Evolutionary conservation across 2,113 vertebrate genomes (phyloP).

Genomic region (Clupea harengus): DNA sequence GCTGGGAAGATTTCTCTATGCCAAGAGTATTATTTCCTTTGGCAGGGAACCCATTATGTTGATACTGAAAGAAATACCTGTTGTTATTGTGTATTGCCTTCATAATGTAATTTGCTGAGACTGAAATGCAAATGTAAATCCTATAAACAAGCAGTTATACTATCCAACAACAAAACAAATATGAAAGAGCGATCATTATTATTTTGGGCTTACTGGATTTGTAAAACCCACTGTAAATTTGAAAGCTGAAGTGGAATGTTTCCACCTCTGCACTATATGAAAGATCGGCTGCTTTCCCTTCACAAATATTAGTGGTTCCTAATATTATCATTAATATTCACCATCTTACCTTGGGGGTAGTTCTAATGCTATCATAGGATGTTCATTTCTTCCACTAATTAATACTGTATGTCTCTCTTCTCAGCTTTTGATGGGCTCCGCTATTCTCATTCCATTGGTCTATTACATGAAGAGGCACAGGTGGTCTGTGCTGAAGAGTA

Average conservation of each 20-base stretch:
- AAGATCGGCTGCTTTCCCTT: neutral
- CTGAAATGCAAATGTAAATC: no score
- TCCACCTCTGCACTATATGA: neutral
- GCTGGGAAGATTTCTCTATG: neutral
- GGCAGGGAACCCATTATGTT: neutral
- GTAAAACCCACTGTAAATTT: neutral
- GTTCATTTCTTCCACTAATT: neutral
- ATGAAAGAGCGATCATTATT: neutral
- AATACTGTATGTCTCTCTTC: neutral
- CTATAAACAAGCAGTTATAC: neutral
- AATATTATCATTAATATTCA: neutral
- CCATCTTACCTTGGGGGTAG: neutral
- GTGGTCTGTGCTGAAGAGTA: slow-evolving; percentile 88
- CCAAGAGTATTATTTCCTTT: neutral
- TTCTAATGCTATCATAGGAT: neutral
- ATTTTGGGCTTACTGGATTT: neutral
- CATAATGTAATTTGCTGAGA: neutral
- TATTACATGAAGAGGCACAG: slow-evolving; percentile 86
- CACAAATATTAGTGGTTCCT: neutral
- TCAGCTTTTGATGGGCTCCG: slow-evolving; percentile 77
- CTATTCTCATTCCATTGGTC: slow-evolving; percentile 70
- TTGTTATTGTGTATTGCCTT: neutral
- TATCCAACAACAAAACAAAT: neutral
- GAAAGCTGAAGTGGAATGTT: neutral
- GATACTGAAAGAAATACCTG: neutral